Evolutionary conservation across 2,888 invertebrate species (phyloP), one percentile per base, ranked within the genome.

Genomic region (Blomia tropicalis): DNA sequence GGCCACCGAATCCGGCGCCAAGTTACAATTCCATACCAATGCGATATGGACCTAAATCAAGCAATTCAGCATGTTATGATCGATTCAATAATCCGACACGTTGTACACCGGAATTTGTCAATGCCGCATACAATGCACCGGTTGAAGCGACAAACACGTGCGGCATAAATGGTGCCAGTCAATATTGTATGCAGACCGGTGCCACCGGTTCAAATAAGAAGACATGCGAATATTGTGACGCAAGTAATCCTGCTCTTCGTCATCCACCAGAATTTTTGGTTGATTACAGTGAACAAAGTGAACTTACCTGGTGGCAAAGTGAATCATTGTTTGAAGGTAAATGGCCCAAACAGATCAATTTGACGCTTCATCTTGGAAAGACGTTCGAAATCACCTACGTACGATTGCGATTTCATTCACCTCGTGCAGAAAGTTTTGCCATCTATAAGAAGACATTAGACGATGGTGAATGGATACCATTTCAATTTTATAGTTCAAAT

Each of bases 381-480:
- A 82, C 92, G 0, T 96, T 88, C 74, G 95, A 98, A 72, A 91
- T 98, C 66, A 96, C 95, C 0, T 98, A 96, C 74, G 85, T 98
- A 27, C 80, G 91, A 60, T 79, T 98, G 63, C 83, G 88, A 71
- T 98, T 93, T 78, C 86, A 89, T 71, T 92, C 93, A 0, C 91
- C 93, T 0, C 79, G 96, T 63, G 98, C 98, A 0, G 95, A 96
- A 73, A 93, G 93, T 73, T 96, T 98, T 76, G 87, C 89, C 25
- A 85, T 98, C 70, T 95, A 87, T 76, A 93, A 92, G 74, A 82
- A 88, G 69, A 70, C 80, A 47, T 79, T 79, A 64, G 84, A 83
- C 72, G 81, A 80, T 71, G 85, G 87, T 22, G 79, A 81, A 23
- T 91, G 90, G 90, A 81, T 84, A 65, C 87, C 90, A 0, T 91